Conservation (phyloP, 2,113 vertebrate genomes). For the Perca flavescens region DNA sequence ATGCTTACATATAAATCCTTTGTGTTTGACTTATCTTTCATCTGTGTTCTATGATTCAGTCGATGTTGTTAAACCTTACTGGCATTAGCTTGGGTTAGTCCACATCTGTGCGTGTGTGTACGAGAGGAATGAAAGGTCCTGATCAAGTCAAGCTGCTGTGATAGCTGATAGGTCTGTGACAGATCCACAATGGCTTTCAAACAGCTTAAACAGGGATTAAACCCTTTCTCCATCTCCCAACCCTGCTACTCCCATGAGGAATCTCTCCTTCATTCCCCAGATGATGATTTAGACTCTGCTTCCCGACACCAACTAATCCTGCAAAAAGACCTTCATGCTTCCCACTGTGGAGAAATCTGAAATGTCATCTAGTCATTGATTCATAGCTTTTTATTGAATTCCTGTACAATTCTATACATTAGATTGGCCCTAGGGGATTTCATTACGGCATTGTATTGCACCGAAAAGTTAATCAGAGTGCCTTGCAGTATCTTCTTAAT, state of each 20-base stretch:
- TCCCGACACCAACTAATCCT: constrained; percentile 70
- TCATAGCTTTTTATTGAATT: constrained; percentile 56
- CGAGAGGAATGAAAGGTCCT: constrained; percentile 55
- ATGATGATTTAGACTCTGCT: constrained; percentile 66
- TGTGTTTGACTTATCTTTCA: constrained; percentile 55
- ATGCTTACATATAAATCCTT: constrained; percentile 14
- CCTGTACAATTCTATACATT: constrained; percentile 50
- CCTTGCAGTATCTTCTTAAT: constrained; percentile 26
- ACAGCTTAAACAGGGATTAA: constrained; percentile 72
- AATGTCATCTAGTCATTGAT: constrained; percentile 56
- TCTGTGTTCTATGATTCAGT: constrained; percentile 55
- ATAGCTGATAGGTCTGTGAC: constrained; percentile 71
- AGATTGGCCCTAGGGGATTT: constrained; percentile 26
- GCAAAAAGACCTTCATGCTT: constrained; percentile 51
- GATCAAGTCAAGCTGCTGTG: constrained; percentile 74
- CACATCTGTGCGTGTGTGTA: constrained; percentile 22
- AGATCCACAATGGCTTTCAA: constrained; percentile 70
- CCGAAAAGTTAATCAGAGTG: constrained; percentile 28
- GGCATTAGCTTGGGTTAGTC: constrained; percentile 33
- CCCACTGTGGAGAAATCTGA: constrained; percentile 50
- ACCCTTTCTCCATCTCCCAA: constrained; percentile 57
- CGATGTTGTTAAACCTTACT: constrained; percentile 52
- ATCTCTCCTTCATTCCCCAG: constrained; percentile 46
- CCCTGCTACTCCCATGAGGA: constrained; percentile 54
- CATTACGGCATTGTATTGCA: constrained; percentile 3